Evolutionary conservation across 2,113 vertebrate genomes (phyloP).

Genomic region (Aleadryas rufinucha): DNA sequence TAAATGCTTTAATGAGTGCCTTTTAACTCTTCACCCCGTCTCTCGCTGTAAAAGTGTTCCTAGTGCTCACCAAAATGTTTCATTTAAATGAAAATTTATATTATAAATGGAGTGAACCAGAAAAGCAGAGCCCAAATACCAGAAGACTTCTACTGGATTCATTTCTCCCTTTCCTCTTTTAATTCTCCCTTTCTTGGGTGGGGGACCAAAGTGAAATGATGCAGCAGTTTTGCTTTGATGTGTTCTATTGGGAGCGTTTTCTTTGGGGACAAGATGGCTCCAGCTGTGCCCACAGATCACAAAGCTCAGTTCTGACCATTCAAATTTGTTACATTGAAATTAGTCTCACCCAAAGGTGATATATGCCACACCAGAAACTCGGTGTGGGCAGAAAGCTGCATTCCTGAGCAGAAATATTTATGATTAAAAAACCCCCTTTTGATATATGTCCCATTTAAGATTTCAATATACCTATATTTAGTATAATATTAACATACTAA

Average conservation of each 20-base stretch:
- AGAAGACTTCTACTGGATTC: background rate
- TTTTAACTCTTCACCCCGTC: background rate
- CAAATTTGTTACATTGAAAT: background rate
- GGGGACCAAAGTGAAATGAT: background rate
- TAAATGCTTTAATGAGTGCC: background rate
- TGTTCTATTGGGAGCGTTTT: background rate
- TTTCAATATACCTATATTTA: background rate
- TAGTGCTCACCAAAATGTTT: background rate
- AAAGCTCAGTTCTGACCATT: background rate
- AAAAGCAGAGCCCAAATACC: background rate
- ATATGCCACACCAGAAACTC: background rate
- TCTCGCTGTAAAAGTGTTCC: background rate
- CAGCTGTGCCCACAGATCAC: background rate
- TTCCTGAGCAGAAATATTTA: background rate
- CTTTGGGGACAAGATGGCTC: background rate
- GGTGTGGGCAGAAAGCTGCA: background rate
- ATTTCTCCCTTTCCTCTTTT: background rate
- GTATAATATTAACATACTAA: background rate
- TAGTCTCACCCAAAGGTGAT: background rate
- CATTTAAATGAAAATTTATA: background rate
- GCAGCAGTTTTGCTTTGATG: background rate
- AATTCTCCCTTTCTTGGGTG: background rate
- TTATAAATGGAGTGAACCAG: background rate
- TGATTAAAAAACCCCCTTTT: rapidly evolving
- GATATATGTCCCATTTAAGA: background rate